Evolutionary conservation across 2,113 vertebrate genomes (phyloP).

Genomic region (Casuarius casuarius): DNA sequence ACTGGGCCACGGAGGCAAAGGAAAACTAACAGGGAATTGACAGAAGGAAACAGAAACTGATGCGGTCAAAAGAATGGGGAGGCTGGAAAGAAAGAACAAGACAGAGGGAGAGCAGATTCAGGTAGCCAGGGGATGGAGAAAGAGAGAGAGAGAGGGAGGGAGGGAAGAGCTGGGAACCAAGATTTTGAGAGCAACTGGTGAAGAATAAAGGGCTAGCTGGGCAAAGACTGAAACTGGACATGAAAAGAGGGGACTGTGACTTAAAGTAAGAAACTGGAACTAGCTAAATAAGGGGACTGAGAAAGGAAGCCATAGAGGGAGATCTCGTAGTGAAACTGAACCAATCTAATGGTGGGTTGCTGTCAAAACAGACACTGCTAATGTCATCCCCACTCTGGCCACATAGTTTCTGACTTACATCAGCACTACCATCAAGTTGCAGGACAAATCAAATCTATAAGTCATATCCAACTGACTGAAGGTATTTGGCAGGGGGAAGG

Average conservation of each 20-base stretch:
- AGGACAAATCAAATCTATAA: neutral
- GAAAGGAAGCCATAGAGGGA: neutral
- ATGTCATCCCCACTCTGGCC: neutral
- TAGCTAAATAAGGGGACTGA: neutral
- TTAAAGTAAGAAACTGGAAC: neutral
- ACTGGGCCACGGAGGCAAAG: neutral
- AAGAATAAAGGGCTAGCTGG: neutral
- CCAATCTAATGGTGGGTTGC: neutral
- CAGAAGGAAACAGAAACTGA: neutral
- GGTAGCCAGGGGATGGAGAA: neutral
- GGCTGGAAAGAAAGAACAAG: neutral
- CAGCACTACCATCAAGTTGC: neutral
- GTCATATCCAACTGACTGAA: neutral
- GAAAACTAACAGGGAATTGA: neutral
- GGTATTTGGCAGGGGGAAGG: accelerated
- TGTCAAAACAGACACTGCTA: neutral
- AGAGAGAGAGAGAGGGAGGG: neutral
- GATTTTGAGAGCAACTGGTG: neutral
- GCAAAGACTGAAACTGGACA: neutral
- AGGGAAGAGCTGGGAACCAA: neutral
- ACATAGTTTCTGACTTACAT: neutral
- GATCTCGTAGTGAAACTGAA: neutral
- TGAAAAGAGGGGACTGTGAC: neutral
- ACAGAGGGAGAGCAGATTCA: neutral
- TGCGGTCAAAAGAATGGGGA: neutral